phyloP scores from a whole-genome alignment of 1,140 invertebrate genomes.

The Zaprionus vittiger region DNA sequence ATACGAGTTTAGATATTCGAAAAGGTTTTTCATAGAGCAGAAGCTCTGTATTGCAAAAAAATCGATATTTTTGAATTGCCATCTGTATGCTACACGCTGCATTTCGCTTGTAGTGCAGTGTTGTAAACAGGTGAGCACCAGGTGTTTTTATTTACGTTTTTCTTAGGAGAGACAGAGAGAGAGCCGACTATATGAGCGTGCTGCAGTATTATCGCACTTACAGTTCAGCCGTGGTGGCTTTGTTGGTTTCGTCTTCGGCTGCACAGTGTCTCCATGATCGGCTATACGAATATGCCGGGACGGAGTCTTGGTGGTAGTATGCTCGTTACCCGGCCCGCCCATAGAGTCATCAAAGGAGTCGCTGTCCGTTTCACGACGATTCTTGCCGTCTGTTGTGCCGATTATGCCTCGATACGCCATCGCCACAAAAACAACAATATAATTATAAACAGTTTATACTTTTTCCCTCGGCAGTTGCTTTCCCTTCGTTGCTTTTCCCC shows the following conservation, averaged over 20 bases:
- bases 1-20: background rate
- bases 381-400: constrained; percentile 30
- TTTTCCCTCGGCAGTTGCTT: background rate
- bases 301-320: background rate
- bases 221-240: background rate
- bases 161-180: background rate
- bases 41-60: background rate
- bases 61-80: background rate
- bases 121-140: background rate
- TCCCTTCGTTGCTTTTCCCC: background rate
- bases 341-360: constrained; percentile 52
- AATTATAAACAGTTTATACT: background rate
- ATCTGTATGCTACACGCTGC: background rate
- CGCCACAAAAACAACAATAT: background rate
- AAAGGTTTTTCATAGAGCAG: background rate
- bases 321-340: constrained; percentile 9
- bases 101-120: background rate
- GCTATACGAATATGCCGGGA: background rate
- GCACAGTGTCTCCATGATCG: background rate
- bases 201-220: background rate
- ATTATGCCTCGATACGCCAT: constrained; percentile 73
- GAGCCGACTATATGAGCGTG: background rate
- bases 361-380: constrained; percentile 24
- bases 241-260: background rate
- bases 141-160: background rate